These are phyloP conservation scores for Zootermopsis nevadensis DNA, from an alignment of 2,888 invertebrate species.

Conservation along the genomic window DNA sequence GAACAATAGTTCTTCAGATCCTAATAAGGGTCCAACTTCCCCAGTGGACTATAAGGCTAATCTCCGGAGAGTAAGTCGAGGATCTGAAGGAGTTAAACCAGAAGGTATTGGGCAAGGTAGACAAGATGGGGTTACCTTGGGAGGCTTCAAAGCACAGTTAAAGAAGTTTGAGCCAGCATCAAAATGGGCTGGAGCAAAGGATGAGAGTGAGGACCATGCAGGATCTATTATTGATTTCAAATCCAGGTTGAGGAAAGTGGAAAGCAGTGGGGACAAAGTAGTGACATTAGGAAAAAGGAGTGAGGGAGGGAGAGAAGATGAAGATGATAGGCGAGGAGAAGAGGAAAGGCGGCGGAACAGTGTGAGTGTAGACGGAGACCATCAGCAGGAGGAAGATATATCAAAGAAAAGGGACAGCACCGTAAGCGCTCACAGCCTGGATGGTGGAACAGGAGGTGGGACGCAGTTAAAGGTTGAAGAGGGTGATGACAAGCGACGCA, in stretches of 20 bases:
- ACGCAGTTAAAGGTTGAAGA: slow-evolving; percentile 67
- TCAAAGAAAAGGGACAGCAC: slow-evolving; percentile 65
- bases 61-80: slow-evolving; percentile 63
- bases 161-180: slow-evolving; percentile 54
- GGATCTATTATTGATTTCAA: slow-evolving; percentile 85
- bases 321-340: slow-evolving; percentile 57
- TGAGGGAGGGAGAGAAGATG: slow-evolving; percentile 57
- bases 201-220: slow-evolving; percentile 54
- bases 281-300: slow-evolving; percentile 54
- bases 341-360: slow-evolving; percentile 59
- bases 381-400: slow-evolving; percentile 58
- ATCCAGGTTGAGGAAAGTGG: slow-evolving; percentile 84
- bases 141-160: slow-evolving; percentile 56
- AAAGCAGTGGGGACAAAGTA: slow-evolving; percentile 64
- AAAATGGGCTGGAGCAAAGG: slow-evolving; percentile 47
- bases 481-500: slow-evolving; percentile 86
- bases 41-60: slow-evolving; percentile 66
- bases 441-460: slow-evolving; percentile 58
- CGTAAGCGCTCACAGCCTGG: slow-evolving; percentile 60
- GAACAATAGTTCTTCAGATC: slow-evolving; percentile 44
- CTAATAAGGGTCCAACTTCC: slow-evolving; percentile 51
- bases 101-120: slow-evolving; percentile 47
- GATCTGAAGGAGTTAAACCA: slow-evolving; percentile 45
- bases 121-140: slow-evolving; percentile 44
- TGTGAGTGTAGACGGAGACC: slow-evolving; percentile 55